Base-by-base conservation (phyloP, 2,888 invertebrate species). In the Cephus sareptanus region DNA sequence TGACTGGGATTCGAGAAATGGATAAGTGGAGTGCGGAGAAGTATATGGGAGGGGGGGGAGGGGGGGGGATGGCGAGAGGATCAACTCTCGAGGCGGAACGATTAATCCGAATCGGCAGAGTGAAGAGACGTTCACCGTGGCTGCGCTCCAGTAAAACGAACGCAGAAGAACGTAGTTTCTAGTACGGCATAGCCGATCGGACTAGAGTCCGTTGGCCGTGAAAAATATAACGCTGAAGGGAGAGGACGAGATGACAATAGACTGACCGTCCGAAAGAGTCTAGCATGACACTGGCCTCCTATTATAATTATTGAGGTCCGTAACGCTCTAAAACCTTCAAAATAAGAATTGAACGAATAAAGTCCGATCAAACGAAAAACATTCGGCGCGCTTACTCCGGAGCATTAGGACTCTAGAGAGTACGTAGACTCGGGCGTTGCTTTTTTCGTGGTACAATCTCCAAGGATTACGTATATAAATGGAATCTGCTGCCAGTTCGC, bases 251-350 rank as follows among this genome's bases (percentile, higher is more conserved):
- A 40, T 40, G 40, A 40, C 15, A 40, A 40, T 40, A 15, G 40
- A 30, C 68, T 80, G 73, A 80, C 40, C 37, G 34, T n/a, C 35
- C 40, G 40, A 15, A 15, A n/a, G 35, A 75, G 75, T 75, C 69
- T 78, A 75, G 78, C 73, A 34, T 35, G 75, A 68, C 78, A 76
- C 69, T 78, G 78, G 78, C 78, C 78, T 78, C 74, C 74, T 76
- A 73, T 76, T 76, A 76, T 74, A 76, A 76, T 76, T 70, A 76
- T 76, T 70, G 79, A 69, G 30, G 76, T 73, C 74, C 76, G 90
- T 89, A 90, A 90, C 90, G 90, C 90, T 90, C 90, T 90, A 80
- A 88, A 90, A 90, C 87, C 83, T 75, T 79, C 81, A 79, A 83
- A 87, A 85, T 79, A 84, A 87, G 83, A 86, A 84, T 83, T 80